These are phyloP conservation scores for Macquaria ambigua DNA, from an alignment of 2,113 vertebrate genomes.

Conservation along the genomic window DNA sequence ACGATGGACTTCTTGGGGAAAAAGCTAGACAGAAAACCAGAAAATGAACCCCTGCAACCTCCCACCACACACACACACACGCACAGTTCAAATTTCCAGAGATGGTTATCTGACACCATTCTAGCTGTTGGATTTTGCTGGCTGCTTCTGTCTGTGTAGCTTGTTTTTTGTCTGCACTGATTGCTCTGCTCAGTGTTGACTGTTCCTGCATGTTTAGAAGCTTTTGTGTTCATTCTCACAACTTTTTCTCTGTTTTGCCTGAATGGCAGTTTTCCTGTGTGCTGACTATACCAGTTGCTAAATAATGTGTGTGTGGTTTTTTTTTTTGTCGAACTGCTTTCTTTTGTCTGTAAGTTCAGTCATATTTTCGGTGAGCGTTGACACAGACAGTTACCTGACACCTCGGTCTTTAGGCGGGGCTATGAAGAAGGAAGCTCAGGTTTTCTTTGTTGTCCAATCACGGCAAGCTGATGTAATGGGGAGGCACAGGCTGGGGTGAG, in stretches of 20 bases:
- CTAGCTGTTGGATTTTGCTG: slow-evolving; percentile 48
- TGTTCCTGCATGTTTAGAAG: slow-evolving; percentile 25
- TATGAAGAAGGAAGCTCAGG: slow-evolving; percentile 47
- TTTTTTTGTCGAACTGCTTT: not conserved
- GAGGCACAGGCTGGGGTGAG: not conserved
- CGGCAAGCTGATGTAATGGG: slow-evolving; percentile 26
- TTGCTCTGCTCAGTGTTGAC: slow-evolving; percentile 36
- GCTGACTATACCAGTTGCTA: not conserved
- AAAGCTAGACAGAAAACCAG: slow-evolving; percentile 22
- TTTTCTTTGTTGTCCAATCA: slow-evolving; percentile 70
- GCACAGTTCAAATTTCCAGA: slow-evolving; percentile 22
- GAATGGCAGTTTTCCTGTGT: slow-evolving; percentile 7
- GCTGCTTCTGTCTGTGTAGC: slow-evolving; percentile 48
- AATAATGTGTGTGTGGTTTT: not conserved
- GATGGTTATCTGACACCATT: slow-evolving; percentile 54
- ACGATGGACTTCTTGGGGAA: slow-evolving; percentile 27
- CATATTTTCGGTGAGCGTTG: slow-evolving; percentile 27
- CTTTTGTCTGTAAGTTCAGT: slow-evolving; percentile 29
- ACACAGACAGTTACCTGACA: slow-evolving; percentile 72
- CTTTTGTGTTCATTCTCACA: slow-evolving; percentile 35
- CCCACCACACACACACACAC: not conserved
- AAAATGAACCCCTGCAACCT: slow-evolving; percentile 9
- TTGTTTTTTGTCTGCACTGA: slow-evolving; percentile 37
- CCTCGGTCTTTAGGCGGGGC: slow-evolving; percentile 35
- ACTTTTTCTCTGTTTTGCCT: not conserved